These are phyloP conservation scores for Balearica regulorum DNA, from an alignment of 2,797 vertebrate genomes.

Conservation along the genomic window DNA sequence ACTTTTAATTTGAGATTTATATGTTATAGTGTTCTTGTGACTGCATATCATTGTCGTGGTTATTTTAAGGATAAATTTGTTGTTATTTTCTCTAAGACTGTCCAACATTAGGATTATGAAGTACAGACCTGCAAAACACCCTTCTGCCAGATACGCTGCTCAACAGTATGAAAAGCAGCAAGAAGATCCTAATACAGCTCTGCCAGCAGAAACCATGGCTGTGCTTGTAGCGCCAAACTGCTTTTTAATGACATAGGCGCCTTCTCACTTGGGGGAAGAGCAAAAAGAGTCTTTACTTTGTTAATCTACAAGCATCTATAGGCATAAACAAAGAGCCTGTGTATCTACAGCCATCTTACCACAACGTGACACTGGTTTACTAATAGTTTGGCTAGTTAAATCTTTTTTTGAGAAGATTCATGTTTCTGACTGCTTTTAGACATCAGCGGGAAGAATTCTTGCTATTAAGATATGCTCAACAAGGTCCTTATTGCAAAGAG, in stretches of 20 bases:
- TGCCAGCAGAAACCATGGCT: background rate
- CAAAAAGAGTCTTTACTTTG: background rate
- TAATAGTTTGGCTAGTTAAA: background rate
- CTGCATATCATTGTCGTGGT: background rate
- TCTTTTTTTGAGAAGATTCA: background rate
- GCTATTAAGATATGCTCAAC: background rate
- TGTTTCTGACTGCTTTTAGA: background rate
- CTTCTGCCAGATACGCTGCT: background rate
- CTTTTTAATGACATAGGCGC: background rate
- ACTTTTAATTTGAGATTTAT: background rate
- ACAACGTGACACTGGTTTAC: fast-evolving
- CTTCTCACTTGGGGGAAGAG: background rate
- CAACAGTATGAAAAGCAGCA: background rate
- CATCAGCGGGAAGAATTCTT: background rate
- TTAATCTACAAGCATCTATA: background rate
- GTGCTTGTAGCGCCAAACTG: background rate
- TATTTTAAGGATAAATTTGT: background rate
- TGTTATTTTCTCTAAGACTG: background rate
- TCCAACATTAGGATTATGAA: background rate
- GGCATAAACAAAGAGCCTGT: background rate
- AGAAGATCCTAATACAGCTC: background rate
- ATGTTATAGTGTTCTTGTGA: fast-evolving
- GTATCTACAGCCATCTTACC: background rate
- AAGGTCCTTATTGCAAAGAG: background rate
- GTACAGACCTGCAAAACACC: background rate